Evolutionary conservation across 2,113 vertebrate genomes (phyloP), one percentile per base, ranked within the genome.

Genomic region (Tachysurus vachellii): DNA sequence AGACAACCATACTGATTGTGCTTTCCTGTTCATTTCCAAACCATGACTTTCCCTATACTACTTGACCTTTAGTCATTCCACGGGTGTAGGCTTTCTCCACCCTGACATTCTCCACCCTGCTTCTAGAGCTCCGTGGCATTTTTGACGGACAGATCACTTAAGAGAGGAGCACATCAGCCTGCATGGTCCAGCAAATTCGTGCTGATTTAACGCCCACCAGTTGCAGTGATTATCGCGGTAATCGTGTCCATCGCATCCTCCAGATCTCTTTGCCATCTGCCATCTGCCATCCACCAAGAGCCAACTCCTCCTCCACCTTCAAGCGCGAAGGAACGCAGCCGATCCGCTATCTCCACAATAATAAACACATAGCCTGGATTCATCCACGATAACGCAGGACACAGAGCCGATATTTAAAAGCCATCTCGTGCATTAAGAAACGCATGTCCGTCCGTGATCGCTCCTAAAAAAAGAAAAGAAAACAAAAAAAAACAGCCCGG

Each of bases 201-300:
- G 83, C 82, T n/a, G 83, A 54, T 85, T 88, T 86, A 88, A 88
- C 88, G 88, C 71, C 88, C 91, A 91, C 91, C 91, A 89, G 92
- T 91, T 91, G 90, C 91, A 82, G 89, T 88, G 85, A 88, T 87
- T 84, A 89, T 91, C 88, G 88, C 88, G 83, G 66, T 89, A 82
- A 90, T 44, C 88, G 88, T 89, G 90, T 92, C 92, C 93, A 93
- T 90, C 73, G 90, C 94, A 95, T 93, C 93, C 92, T 93, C 90
- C 92, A 66, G 84, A 88, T 76, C 90, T 91, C 85, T 94, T 91
- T 91, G 90, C 92, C 94, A 94, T 93, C 91, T 91, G 90, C 92
- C 94, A 94, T 93, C 91, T 90, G 83, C 93, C 86, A 54, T 85
- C 84, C 91, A 90, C 92, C 85, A 85, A 88, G 89, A 91, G 87